Percentiles rank a stretch among this genome's conserved stretches.
Evolutionary conservation across 2,797 vertebrate species (phyloP).

Genomic region (Bradypodion pumilum): DNA sequence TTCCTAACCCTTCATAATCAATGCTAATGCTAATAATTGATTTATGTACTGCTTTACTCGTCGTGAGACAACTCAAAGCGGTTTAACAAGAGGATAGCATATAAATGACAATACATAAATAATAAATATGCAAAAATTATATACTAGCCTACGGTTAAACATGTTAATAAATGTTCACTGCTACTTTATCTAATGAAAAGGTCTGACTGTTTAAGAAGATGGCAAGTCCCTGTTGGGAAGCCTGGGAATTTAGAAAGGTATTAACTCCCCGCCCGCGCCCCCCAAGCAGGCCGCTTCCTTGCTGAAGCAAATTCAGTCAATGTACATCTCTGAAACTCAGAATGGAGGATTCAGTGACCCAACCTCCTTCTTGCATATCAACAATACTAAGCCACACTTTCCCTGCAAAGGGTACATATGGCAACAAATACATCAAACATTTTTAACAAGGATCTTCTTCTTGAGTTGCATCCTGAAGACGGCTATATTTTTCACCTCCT

Average conservation of each 20-base stretch:
- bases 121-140: too few relatives aligned
- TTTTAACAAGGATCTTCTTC: neutral
- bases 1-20: too few relatives aligned
- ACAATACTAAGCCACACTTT: neutral
- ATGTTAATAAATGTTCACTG: neutral
- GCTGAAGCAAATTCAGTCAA: neutral
- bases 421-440: too few relatives aligned
- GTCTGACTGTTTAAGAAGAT: neutral
- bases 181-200: neutral
- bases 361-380: neutral
- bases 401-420: neutral
- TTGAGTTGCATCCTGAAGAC: neutral
- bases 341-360: neutral
- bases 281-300: too few relatives aligned
- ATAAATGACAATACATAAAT: too few relatives aligned
- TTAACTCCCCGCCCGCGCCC: neutral
- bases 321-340: too few relatives aligned
- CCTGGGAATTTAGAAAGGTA: neutral
- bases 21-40: too few relatives aligned
- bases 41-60: too few relatives aligned
- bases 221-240: too few relatives aligned
- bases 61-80: too few relatives aligned
- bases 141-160: too few relatives aligned
- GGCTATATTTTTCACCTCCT: neutral
- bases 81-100: too few relatives aligned